phyloP scores from a whole-genome alignment of 1,140 invertebrate species.

The Micrasema longulum region DNA sequence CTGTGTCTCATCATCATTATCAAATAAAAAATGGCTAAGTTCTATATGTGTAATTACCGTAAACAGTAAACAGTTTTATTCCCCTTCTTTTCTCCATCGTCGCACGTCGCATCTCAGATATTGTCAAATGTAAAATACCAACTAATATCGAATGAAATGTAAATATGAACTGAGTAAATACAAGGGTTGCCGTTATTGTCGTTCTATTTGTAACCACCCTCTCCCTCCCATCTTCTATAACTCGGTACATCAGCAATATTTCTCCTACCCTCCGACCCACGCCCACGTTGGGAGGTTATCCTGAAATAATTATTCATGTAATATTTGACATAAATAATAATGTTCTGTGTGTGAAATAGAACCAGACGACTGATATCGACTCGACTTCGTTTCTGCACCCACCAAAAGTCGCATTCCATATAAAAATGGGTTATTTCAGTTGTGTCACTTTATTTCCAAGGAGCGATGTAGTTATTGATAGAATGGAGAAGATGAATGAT shows the following conservation, averaged over 20 bases:
- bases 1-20: not conserved
- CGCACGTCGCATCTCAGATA: too few species aligned
- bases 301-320: conserved; percentile 4
- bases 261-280: conserved; percentile 13
- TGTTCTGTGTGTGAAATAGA: too few species aligned
- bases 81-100: not conserved
- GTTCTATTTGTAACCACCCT: not conserved
- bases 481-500: too few species aligned
- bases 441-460: too few species aligned
- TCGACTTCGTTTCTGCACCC: too few species aligned
- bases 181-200: not conserved
- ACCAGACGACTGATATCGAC: too few species aligned
- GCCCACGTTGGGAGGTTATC: not conserved
- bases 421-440: too few species aligned
- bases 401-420: too few species aligned
- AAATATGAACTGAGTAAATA: conserved; percentile 44
- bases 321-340: conserved; percentile 1
- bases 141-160: conserved; percentile 25
- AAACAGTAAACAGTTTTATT: not conserved
- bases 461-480: too few species aligned
- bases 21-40: not conserved
- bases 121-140: conserved; percentile 27
- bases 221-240: conserved; percentile 40
- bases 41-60: not conserved
- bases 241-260: conserved; percentile 49